phyloP scores from a whole-genome alignment of 2,113 vertebrate genomes.

The Microtus montanus region DNA sequence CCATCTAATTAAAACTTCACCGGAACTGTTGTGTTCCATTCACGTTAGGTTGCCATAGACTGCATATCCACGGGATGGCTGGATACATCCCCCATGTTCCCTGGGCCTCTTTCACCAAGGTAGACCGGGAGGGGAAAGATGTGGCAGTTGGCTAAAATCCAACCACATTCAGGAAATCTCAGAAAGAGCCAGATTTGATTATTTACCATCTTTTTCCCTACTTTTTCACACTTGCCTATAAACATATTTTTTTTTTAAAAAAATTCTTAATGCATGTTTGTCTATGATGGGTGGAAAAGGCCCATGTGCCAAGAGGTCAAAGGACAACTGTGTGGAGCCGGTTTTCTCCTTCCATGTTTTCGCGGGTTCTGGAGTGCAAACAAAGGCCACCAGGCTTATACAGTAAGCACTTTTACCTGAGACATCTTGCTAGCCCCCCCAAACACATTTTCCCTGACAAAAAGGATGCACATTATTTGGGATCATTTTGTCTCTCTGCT shows the following conservation, averaged over 20 bases:
- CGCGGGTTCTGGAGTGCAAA: not conserved
- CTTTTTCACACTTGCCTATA: not conserved
- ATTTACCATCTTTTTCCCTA: not conserved
- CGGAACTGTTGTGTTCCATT: not conserved
- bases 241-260: not conserved
- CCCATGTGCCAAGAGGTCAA: too few species aligned
- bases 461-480: not conserved
- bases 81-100: not conserved
- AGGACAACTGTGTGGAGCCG: not conserved
- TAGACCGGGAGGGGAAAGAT: not conserved
- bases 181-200: not conserved
- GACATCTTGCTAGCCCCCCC: not conserved
- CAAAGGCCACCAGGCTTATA: not conserved
- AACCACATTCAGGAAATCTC: not conserved
- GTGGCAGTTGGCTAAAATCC: not conserved
- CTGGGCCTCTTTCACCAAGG: not conserved
- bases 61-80: not conserved
- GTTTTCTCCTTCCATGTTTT: not conserved
- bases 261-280: not conserved
- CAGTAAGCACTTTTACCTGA: not conserved
- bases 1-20: not conserved
- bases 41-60: too few species aligned
- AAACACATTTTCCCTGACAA: not conserved
- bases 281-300: not conserved
- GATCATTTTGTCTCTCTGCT: not conserved